phyloP scores from a whole-genome alignment of 2,888 invertebrate species.

The Lepidonotus clava region DNA sequence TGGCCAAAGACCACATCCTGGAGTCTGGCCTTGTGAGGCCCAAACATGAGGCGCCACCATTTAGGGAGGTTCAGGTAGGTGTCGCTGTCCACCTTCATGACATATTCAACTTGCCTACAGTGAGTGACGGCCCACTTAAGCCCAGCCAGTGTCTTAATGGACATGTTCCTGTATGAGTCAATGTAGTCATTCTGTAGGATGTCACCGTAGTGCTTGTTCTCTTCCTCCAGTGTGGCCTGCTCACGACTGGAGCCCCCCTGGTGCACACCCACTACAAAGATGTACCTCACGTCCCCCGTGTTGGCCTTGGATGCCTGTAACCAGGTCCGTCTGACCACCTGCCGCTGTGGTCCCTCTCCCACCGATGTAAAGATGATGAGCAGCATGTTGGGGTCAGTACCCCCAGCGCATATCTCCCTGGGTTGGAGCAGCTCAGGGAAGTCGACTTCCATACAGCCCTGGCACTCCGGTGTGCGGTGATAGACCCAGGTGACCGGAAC shows the following conservation, averaged over 20 bases:
- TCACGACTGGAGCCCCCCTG: background rate
- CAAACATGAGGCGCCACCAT: slow-evolving; percentile 10
- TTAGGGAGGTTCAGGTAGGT: slow-evolving; percentile 26
- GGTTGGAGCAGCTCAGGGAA: background rate
- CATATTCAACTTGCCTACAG: background rate
- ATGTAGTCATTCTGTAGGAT: background rate
- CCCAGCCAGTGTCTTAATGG: slow-evolving; percentile 12
- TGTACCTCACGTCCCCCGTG: background rate
- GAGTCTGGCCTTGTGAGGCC: background rate
- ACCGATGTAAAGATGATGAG: background rate
- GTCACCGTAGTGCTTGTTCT: background rate
- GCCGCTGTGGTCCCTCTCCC: background rate
- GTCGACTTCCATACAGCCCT: background rate
- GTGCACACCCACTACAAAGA: background rate
- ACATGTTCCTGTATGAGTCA: slow-evolving; percentile 16
- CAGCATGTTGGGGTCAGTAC: background rate
- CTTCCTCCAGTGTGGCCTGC: background rate
- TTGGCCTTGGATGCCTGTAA: background rate
- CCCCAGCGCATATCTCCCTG: background rate
- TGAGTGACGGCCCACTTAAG: background rate
- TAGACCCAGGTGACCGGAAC: background rate
- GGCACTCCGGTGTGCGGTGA: background rate
- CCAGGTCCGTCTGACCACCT: background rate
- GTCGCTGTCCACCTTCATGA: slow-evolving; percentile 36
- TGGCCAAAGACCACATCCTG: slow-evolving; percentile 33